phyloP scores from a whole-genome alignment of 2,797 vertebrate genomes.

The Alfaro cultratus region DNA sequence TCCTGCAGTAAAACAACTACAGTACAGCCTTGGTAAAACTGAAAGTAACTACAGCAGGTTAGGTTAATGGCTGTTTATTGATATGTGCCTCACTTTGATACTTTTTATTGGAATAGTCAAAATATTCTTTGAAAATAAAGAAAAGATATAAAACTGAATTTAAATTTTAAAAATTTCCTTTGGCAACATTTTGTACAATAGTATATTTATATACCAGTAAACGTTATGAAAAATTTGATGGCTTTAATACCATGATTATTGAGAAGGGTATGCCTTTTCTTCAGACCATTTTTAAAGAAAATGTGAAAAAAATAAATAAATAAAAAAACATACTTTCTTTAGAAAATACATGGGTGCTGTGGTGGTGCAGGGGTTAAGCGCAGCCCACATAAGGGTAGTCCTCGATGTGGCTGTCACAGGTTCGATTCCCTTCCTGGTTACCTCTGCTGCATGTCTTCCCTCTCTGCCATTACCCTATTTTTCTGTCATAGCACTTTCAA shows the following conservation, averaged over 20 bases:
- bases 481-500: too few species aligned
- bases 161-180: not conserved
- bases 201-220: not conserved
- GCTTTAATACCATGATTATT: not conserved
- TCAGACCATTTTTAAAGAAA: not conserved
- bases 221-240: not conserved
- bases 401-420: too few species aligned
- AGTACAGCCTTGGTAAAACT: not conserved
- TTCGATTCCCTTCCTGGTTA: too few species aligned
- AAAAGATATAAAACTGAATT: not conserved
- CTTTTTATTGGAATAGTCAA: not conserved
- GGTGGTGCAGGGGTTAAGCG: too few species aligned
- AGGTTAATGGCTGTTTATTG: not conserved
- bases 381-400: too few species aligned
- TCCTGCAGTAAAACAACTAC: not conserved
- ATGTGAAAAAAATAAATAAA: not conserved
- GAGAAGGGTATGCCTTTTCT: not conserved
- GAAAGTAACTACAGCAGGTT: slow-evolving; percentile 9
- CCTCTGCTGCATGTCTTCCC: too few species aligned
- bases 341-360: too few species aligned
- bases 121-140: not conserved
- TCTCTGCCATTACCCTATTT: too few species aligned
- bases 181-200: not conserved
- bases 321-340: too few species aligned
- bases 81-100: not conserved